phyloP scores from a whole-genome alignment of 2,113 vertebrate species.

The Nipponia nippon region DNA sequence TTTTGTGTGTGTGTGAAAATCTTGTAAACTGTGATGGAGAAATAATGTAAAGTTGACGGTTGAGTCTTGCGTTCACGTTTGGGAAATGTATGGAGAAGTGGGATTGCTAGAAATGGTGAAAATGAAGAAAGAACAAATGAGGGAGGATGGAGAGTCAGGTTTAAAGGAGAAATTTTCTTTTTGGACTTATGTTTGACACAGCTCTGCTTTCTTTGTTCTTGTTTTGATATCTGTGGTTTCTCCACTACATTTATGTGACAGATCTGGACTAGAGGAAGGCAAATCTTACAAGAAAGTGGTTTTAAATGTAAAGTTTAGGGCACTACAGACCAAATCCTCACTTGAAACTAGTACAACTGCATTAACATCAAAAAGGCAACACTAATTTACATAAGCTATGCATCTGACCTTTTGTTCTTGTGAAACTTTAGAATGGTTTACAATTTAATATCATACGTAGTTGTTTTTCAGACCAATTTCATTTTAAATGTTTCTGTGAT shows the following conservation, averaged over 20 bases:
- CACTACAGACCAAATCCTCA: background rate
- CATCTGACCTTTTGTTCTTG: slow-evolving; percentile 38
- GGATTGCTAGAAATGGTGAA: background rate
- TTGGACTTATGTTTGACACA: background rate
- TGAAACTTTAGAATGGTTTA: slow-evolving; percentile 14
- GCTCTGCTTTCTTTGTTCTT: background rate
- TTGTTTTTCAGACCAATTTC: slow-evolving; percentile 38
- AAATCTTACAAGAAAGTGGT: background rate
- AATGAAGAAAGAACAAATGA: background rate
- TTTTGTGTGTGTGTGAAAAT: too few relatives aligned
- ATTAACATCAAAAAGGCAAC: background rate
- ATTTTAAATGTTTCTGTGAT: slow-evolving; percentile 43
- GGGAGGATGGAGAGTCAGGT: background rate
- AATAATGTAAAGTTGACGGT: background rate
- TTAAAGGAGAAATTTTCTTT: background rate
- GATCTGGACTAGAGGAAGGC: background rate
- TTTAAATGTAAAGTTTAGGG: background rate
- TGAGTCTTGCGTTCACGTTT: background rate
- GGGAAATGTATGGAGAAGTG: background rate
- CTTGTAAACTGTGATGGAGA: background rate
- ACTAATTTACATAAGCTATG: background rate
- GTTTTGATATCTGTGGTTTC: background rate
- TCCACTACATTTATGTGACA: background rate
- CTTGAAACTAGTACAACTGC: background rate
- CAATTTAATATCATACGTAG: background rate